A percentile compares a stretch with the other conserved stretches of the same genome.
phyloP scores from a whole-genome alignment of 2,888 invertebrate species.

The Lomographa bimaculata region DNA sequence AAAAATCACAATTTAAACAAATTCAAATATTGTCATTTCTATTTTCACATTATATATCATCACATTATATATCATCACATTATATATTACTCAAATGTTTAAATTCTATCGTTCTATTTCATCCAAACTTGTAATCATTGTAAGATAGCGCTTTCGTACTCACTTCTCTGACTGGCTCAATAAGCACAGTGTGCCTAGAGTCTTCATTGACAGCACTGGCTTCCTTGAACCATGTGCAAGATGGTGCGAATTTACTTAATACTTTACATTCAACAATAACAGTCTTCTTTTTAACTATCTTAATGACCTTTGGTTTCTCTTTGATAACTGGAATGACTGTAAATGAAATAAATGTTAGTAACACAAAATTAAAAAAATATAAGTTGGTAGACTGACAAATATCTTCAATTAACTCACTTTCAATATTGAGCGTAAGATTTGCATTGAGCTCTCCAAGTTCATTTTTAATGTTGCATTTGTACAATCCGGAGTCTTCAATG shows the following conservation, averaged over 20 bases:
- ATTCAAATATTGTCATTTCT: too few relatives aligned
- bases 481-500: conserved; percentile 97
- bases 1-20: too few relatives aligned
- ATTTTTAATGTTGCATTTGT: conserved; percentile 99
- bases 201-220: conserved; percentile 90
- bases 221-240: conserved; percentile 97
- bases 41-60: too few relatives aligned
- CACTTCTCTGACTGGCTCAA: conserved; percentile 92
- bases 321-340: conserved; percentile 96
- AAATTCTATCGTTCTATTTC: too few relatives aligned
- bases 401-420: conserved; percentile 87
- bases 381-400: neutral
- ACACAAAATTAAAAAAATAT: neutral
- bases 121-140: neutral
- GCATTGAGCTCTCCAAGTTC: conserved; percentile 98
- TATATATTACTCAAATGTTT: too few relatives aligned
- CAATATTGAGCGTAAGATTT: conserved; percentile 98
- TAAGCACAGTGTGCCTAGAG: conserved; percentile 88
- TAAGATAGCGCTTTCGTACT: conserved; percentile 39
- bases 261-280: conserved; percentile 97
- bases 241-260: conserved; percentile 95
- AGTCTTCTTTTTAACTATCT: conserved; percentile 95
- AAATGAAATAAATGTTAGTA: conserved; percentile 29
- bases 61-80: too few relatives aligned
- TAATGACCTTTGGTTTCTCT: conserved; percentile 95